Percentiles rank a stretch among this genome's conserved stretches.
Evolutionary conservation across 2,797 vertebrate species (phyloP).

Genomic region (Gorsachius magnificus): DNA sequence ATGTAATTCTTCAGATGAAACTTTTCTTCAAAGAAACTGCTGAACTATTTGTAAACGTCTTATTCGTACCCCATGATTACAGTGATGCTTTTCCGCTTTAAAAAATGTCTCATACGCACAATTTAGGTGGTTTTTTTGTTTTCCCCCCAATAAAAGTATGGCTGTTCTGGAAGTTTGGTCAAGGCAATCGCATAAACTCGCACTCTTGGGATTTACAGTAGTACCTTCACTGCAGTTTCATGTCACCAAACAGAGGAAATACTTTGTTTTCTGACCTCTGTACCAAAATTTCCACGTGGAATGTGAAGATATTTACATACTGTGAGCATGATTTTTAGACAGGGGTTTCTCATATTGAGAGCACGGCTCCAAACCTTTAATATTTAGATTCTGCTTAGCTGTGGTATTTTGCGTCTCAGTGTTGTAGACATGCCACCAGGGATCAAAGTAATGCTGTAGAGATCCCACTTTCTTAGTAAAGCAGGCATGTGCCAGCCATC

Average conservation of each 20-base stretch:
- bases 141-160: background rate
- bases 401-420: slow-evolving; percentile 84
- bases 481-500: slow-evolving; percentile 89
- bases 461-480: slow-evolving; percentile 79
- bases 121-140: slow-evolving; percentile 5
- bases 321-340: slow-evolving; percentile 64
- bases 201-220: background rate
- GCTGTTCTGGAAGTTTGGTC: slow-evolving; percentile 15
- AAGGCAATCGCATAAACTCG: background rate
- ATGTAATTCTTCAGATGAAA: slow-evolving; percentile 34
- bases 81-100: slow-evolving; percentile 16
- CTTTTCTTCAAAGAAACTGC: slow-evolving; percentile 18
- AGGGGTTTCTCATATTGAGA: slow-evolving; percentile 68
- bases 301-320: slow-evolving; percentile 72
- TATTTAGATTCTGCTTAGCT: slow-evolving; percentile 79
- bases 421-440: slow-evolving; percentile 82
- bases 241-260: slow-evolving; percentile 67
- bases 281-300: slow-evolving; percentile 62
- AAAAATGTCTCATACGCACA: background rate
- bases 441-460: slow-evolving; percentile 83
- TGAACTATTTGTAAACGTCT: background rate
- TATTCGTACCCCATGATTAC: slow-evolving; percentile 3
- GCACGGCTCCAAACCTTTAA: slow-evolving; percentile 75
- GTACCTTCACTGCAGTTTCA: slow-evolving; percentile 36
- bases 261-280: slow-evolving; percentile 67